Base-by-base conservation (phyloP, 2,888 invertebrate genomes). In the Cerastis leucographa region DNA sequence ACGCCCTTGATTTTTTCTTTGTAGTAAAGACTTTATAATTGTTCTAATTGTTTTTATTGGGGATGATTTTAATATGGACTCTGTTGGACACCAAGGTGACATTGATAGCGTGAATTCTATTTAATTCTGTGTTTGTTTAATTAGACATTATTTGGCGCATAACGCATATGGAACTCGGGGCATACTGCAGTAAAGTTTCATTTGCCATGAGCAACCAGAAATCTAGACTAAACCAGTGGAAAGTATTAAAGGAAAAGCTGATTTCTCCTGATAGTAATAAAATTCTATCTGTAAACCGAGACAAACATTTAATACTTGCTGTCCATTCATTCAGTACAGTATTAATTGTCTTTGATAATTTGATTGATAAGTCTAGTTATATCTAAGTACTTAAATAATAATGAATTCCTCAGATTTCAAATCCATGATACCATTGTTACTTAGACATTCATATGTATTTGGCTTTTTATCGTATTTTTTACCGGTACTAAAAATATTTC, bases 31-130 rank as follows among this genome's bases (percentile, higher is more conserved):
- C 81, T 81, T 88, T 75, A 85, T 83, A 84, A 87, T 82, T 86
- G 87, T 87, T 87, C 85, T 89, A 91, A 92, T 90, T 91, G 89
- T 87, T 91, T 89, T 90, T 78, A 72, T 71, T 75, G 35, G 74
- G 79, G 82, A 73, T n/a, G 56, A 76, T 73, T 78, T 85, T 67
- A 76, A 76, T 76, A 64, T 19, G 68, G n/a, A 61, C 64, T 68
- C 35, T 12, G 12, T 75, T 56, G 2, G 19, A 75, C 11, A 62
- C 44, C 56, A 11, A 66, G 12, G 5, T 68, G 19, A 64, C 5
- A 67, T 56, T 66, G 42, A 35, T 44, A 40, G 1, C 14, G n/a
- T 29, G 29, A 29, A 40, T 64, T 51, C 6, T 46, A 19, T 29
- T 51, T 25, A 0, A 74, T 49, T 49, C 14, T 22, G 17, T 46